phyloP scores from a whole-genome alignment of 1,140 invertebrate species.

The Lasioglossum albipes region DNA sequence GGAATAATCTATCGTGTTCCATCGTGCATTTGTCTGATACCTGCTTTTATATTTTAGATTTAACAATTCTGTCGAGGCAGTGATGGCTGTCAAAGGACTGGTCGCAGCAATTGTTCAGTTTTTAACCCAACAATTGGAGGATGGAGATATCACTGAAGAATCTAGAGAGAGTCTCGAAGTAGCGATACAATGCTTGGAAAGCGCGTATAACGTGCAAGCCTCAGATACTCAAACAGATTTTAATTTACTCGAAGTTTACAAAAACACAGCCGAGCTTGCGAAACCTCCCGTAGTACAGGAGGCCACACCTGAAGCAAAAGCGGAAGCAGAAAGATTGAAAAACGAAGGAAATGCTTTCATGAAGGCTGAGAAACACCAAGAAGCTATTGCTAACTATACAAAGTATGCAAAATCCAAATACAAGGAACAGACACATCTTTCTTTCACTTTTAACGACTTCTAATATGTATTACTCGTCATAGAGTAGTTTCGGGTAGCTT shows the following conservation, averaged over 20 bases:
- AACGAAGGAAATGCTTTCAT: slow-evolving; percentile 93
- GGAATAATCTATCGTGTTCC: neutral
- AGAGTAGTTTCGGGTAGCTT: no score
- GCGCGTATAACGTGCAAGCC: slow-evolving; percentile 85
- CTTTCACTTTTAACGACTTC: no score
- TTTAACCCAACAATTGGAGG: slow-evolving; percentile 75
- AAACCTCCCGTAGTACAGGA: slow-evolving; percentile 51
- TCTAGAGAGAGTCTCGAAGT: slow-evolving; percentile 91
- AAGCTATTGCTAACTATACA: slow-evolving; percentile 91
- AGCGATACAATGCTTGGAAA: slow-evolving; percentile 91
- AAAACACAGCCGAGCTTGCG: slow-evolving; percentile 75
- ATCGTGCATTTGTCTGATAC: neutral
- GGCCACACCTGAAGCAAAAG: slow-evolving; percentile 81
- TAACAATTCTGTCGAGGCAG: slow-evolving; percentile 16
- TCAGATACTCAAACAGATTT: slow-evolving; percentile 78
- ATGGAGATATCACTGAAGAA: slow-evolving; percentile 81
- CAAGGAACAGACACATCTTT: no score
- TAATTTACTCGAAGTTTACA: slow-evolving; percentile 78
- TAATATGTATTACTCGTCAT: no score
- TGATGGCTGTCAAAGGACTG: slow-evolving; percentile 74
- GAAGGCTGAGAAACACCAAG: slow-evolving; percentile 88
- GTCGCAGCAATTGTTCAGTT: slow-evolving; percentile 77
- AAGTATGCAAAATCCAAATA: slow-evolving; percentile 79
- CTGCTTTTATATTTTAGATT: slow-evolving; percentile 13
- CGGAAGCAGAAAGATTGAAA: slow-evolving; percentile 88